Conservation (phyloP, 2,797 vertebrate species). For the Apogon talboti region DNA sequence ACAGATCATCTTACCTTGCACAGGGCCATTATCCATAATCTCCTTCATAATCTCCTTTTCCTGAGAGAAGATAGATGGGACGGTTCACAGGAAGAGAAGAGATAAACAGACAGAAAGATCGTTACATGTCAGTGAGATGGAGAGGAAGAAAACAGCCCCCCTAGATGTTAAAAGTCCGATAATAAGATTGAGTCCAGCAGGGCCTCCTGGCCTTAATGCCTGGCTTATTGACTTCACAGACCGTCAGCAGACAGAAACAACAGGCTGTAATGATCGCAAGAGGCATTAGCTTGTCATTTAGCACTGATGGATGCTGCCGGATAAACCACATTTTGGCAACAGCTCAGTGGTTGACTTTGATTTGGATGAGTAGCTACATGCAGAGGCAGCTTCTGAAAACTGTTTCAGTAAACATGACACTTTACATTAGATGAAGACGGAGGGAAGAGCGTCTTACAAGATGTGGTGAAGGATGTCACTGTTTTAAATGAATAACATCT, state of each 20-base stretch:
- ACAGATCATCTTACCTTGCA: constrained; percentile 88
- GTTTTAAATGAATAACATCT: neutral
- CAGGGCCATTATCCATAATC: constrained; percentile 94
- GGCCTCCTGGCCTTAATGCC: constrained; percentile 56
- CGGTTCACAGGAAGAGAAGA: constrained; percentile 25
- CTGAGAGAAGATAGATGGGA: constrained; percentile 72
- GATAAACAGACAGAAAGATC: constrained; percentile 40
- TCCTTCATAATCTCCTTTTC: constrained; percentile 99
- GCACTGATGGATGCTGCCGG: constrained; percentile 52
- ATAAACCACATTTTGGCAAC: constrained; percentile 49
- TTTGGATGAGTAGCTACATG: constrained; percentile 10
- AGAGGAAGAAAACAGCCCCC: constrained; percentile 58
- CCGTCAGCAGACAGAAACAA: constrained; percentile 50
- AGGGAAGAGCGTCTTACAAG: neutral
- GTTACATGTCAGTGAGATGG: constrained; percentile 55
- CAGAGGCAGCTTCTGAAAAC: constrained; percentile 30
- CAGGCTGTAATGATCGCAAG: constrained; percentile 61
- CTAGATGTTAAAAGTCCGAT: constrained; percentile 59
- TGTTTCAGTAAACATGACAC: constrained; percentile 10
- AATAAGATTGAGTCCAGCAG: constrained; percentile 59
- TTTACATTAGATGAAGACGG: neutral
- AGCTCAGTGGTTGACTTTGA: constrained; percentile 34
- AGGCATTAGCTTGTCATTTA: constrained; percentile 61
- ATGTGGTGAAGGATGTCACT: neutral
- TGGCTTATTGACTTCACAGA: constrained; percentile 71